These are phyloP conservation scores for Aplysina aerophoba DNA, from an alignment of 37 sponge, comb jelly and placozoan genomes.

Conservation along the genomic window DNA sequence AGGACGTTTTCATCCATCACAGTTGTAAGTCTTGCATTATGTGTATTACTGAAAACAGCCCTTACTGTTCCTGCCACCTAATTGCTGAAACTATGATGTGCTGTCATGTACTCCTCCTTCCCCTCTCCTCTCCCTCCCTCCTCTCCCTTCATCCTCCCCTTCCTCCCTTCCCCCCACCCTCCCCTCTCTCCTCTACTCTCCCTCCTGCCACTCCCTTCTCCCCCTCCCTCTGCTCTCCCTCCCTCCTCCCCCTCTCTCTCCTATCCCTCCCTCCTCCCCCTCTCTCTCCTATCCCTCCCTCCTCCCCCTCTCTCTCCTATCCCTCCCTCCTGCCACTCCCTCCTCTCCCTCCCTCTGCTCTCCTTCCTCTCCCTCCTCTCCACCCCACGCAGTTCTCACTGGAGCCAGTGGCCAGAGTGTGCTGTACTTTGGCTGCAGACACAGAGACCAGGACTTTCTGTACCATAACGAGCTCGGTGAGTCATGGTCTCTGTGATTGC, in stretches of 20 bases:
- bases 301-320: neutral
- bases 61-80: neutral
- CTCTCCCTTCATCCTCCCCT: neutral
- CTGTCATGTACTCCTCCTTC: too few species aligned
- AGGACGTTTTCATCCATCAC: neutral
- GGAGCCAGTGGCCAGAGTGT: conserved; percentile 29
- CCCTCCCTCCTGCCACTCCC: neutral
- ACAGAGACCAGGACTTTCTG: conserved; percentile 51
- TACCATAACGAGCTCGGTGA: conserved; percentile 61
- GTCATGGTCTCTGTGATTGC: too few species aligned
- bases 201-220: too few species aligned
- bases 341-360: neutral
- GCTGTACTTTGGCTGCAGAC: conserved; percentile 63
- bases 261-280: neutral
- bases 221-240: neutral
- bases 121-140: neutral
- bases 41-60: neutral
- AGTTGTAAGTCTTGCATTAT: neutral
- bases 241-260: neutral
- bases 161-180: neutral
- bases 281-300: too few species aligned
- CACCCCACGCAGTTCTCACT: neutral
- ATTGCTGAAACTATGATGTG: too few species aligned
- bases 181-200: too few species aligned
- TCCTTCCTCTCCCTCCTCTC: neutral